Evolutionary conservation across 1,140 invertebrate species (phyloP).

Genomic region (Drosophila dunni): DNA sequence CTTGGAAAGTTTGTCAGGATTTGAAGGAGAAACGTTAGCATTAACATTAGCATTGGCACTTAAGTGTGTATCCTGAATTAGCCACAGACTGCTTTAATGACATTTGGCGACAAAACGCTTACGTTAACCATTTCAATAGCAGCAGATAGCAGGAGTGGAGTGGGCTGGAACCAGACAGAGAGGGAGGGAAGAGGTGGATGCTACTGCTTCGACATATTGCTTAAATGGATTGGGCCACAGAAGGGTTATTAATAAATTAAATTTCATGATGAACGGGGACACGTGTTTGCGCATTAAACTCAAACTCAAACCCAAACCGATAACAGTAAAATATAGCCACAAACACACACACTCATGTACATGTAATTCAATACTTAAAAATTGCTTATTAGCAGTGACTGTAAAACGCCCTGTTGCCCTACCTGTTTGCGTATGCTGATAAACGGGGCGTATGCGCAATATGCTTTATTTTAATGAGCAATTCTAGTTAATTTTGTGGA

Average conservation of each 20-base stretch:
- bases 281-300: constrained; percentile 21
- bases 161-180: not conserved
- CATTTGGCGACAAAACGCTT: constrained; percentile 55
- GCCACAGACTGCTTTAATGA: constrained; percentile 70
- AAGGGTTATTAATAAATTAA: constrained; percentile 80
- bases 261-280: constrained; percentile 46
- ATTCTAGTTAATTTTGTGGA: constrained; percentile 37
- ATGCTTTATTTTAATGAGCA: constrained; percentile 41
- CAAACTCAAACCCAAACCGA: not conserved
- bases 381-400: constrained; percentile 35
- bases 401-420: not conserved
- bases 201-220: constrained; percentile 28
- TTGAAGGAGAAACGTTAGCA: constrained; percentile 35
- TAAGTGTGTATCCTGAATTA: constrained; percentile 55
- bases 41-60: constrained; percentile 60
- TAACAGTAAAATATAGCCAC: constrained; percentile 24
- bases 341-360: constrained; percentile 8
- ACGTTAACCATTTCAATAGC: constrained; percentile 41
- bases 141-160: not conserved
- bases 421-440: not conserved
- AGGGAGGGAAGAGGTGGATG: not conserved
- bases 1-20: constrained; percentile 55
- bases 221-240: constrained; percentile 45
- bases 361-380: constrained; percentile 55
- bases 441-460: constrained; percentile 36